Base-by-base conservation (phyloP, 2,888 invertebrate species). In the Acheta domesticus region DNA sequence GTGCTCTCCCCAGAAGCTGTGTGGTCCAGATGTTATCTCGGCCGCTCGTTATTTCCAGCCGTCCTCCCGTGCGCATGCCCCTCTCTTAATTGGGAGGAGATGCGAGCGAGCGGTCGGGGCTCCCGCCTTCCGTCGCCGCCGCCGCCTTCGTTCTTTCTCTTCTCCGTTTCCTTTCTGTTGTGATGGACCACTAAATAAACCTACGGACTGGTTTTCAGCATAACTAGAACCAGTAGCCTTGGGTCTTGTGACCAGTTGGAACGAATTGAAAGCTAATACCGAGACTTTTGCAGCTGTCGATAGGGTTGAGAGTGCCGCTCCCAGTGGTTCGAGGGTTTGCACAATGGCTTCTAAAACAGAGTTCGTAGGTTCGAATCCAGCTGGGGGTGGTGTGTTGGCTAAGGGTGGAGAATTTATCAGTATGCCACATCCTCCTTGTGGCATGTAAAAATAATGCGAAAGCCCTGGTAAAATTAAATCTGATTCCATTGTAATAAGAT, bases 1-100 rank as follows among this genome's bases (percentile, higher is more conserved):
- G 62, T 62, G 62, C 62, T 62, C 62, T 62, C 62, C 62, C 62
- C 62, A 62, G 62, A 62, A 62, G 62, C 62, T 62, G 62, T 62
- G 62, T 62, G 62, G 62, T 62, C 62, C 62, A 62, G 62, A 62
- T 62, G 62, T 62, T 62, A 62, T 62, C 62, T 62, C 16, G 16
- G 62, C 16, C 16, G 62, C 62, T 62, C 62, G 62, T 62, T 62
- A 62, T 62, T 62, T 62, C 62, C 62, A 62, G 62, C 62, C 62
- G 62, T 62, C 62, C 62, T 62, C 62, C 62, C 62, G 62, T 12
- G 62, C 62, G 62, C 62, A 62, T 62, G 62, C 62, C 62, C 36
- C 62, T 62, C 62, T 19, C 62, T 62, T 62, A 62, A 62, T 62
- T 62, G 62, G 62, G 62, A 62, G 62, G 62, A 62, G 62, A 62